Evolutionary conservation across 2,113 vertebrate species (phyloP).

Genomic region (rat (Rattus norvegicus)): GRCr8 NC_086039.1:36625501-36626000

Average conservation of each 20-base stretch:
- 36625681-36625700: conserved; percentile 80
- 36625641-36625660: conserved; percentile 72
- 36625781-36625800: conserved; percentile 34
- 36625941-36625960: background rate
- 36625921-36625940: background rate
- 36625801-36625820: conserved; percentile 34
- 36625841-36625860: conserved; percentile 26
- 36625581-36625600: conserved; percentile 65
- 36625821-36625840: conserved; percentile 58
- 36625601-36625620: conserved; percentile 78
- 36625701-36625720: conserved; percentile 80
- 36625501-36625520: conserved; percentile 69
- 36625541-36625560: conserved; percentile 54
- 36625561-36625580: conserved; percentile 71
- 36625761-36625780: background rate
- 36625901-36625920: conserved; percentile 14
- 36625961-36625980: background rate
- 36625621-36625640: conserved; percentile 65
- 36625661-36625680: conserved; percentile 79
- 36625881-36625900: background rate
- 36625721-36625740: conserved; percentile 75
- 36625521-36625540: conserved; percentile 61
- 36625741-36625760: conserved; percentile 20
- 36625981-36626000: background rate
- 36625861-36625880: background rate